Conservation (phyloP, 2,113 vertebrate genomes). For the Edolisoma coerulescens region DNA sequence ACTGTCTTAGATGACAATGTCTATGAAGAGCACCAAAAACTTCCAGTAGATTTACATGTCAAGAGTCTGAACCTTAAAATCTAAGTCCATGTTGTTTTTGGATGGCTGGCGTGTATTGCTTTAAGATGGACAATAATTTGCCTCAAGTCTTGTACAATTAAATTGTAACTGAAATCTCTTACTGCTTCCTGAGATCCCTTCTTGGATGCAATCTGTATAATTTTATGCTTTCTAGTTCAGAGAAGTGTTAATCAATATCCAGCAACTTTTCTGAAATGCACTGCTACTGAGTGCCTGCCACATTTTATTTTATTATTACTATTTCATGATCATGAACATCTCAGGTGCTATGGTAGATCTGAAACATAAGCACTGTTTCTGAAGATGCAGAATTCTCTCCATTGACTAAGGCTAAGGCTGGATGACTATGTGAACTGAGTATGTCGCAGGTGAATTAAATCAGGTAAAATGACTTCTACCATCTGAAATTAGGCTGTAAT, state of each 20-base stretch:
- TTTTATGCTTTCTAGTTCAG: conserved; percentile 3
- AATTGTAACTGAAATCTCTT: conserved; percentile 4
- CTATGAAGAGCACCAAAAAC: neutral
- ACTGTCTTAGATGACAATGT: neutral
- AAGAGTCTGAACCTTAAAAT: neutral
- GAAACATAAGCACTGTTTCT: neutral
- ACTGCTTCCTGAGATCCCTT: neutral
- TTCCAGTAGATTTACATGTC: neutral
- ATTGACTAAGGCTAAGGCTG: neutral
- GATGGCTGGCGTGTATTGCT: neutral
- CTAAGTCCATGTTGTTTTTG: neutral
- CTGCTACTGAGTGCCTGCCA: neutral
- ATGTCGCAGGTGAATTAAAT: neutral
- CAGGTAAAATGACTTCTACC: neutral
- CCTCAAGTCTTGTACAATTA: neutral
- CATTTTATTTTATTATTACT: neutral
- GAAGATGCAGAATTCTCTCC: neutral
- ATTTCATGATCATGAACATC: neutral
- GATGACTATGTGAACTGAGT: neutral
- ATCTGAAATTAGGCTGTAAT: neutral
- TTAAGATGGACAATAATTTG: neutral
- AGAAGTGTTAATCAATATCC: neutral
- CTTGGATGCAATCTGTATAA: neutral
- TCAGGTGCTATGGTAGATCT: neutral
- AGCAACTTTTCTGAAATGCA: neutral